Percentiles rank a stretch among this genome's conserved stretches.
phyloP scores from a whole-genome alignment of 2,113 vertebrate genomes.

The Pelusios castaneus region DNA sequence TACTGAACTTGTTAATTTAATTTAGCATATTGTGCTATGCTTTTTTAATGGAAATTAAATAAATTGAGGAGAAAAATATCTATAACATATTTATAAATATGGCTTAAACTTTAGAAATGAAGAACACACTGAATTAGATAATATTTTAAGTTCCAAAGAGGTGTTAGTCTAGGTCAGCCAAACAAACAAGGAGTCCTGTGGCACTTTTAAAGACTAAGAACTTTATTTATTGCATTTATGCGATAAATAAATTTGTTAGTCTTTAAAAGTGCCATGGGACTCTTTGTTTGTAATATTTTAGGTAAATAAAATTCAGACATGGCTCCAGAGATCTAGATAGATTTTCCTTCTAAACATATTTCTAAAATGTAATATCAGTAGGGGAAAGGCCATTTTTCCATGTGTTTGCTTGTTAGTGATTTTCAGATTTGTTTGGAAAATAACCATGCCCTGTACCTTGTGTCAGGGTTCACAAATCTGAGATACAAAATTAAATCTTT shows the following conservation, averaged over 20 bases:
- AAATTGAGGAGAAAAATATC: not conserved
- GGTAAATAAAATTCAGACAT: conserved; percentile 23
- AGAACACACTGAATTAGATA: not conserved
- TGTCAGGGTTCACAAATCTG: not conserved
- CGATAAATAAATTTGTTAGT: no score
- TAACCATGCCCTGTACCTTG: not conserved
- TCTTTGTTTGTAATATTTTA: no score
- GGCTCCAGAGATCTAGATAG: not conserved
- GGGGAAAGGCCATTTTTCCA: conserved; percentile 53
- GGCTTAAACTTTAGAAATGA: not conserved
- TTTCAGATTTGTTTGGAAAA: conserved; percentile 34
- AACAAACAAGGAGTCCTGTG: no score
- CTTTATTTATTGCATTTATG: no score
- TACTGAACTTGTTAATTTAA: not conserved
- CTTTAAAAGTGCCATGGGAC: no score
- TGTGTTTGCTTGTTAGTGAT: conserved; percentile 21
- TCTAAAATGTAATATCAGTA: conserved; percentile 17
- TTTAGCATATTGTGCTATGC: not conserved
- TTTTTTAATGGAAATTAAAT: not conserved
- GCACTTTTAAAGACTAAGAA: no score
- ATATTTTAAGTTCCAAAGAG: no score
- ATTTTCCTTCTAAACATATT: conserved; percentile 41
- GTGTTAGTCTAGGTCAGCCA: no score
- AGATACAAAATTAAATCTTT: not conserved
- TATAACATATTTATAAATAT: not conserved